These are phyloP conservation scores for Diarsia rubi DNA, from an alignment of 2,888 invertebrate species.

Conservation along the genomic window DNA sequence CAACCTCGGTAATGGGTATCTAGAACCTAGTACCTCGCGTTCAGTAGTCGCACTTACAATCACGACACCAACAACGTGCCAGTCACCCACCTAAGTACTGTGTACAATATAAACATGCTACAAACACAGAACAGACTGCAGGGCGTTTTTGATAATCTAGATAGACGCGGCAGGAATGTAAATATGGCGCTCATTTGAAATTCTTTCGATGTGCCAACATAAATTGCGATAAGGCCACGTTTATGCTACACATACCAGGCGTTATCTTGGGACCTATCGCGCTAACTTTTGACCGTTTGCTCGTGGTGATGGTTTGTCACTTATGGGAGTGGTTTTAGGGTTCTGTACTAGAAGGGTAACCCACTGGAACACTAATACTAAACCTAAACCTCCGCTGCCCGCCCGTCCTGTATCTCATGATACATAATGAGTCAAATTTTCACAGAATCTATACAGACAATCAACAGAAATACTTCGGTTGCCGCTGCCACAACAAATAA, in stretches of 20 bases:
- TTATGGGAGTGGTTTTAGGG: slow-evolving; percentile 6
- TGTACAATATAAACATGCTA: slow-evolving; percentile 19
- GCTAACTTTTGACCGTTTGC: slow-evolving; percentile 37
- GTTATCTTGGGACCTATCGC: slow-evolving; percentile 46
- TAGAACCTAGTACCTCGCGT: too few relatives aligned
- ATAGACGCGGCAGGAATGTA: slow-evolving; percentile 57
- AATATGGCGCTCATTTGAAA: slow-evolving; percentile 57
- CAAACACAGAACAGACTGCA: slow-evolving; percentile 45
- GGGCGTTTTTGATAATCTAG: slow-evolving; percentile 62
- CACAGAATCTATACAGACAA: too few relatives aligned
- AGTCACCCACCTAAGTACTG: slow-evolving; percentile 3
- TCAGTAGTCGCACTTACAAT: not conserved
- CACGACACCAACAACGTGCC: not conserved
- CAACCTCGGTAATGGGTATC: too few relatives aligned
- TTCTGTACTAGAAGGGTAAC: not conserved
- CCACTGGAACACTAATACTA: too few relatives aligned
- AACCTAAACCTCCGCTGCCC: too few relatives aligned
- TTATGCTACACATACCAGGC: slow-evolving; percentile 44
- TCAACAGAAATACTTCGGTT: too few relatives aligned
- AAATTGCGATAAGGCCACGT: slow-evolving; percentile 58
- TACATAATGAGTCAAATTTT: too few relatives aligned
- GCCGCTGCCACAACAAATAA: too few relatives aligned
- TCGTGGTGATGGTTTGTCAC: slow-evolving; percentile 15
- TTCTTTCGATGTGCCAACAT: slow-evolving; percentile 55
- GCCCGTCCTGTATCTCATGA: too few relatives aligned